Conservation (phyloP, 53 echinoderm and acorn worm genomes). For the Actinopyga echinites region DNA sequence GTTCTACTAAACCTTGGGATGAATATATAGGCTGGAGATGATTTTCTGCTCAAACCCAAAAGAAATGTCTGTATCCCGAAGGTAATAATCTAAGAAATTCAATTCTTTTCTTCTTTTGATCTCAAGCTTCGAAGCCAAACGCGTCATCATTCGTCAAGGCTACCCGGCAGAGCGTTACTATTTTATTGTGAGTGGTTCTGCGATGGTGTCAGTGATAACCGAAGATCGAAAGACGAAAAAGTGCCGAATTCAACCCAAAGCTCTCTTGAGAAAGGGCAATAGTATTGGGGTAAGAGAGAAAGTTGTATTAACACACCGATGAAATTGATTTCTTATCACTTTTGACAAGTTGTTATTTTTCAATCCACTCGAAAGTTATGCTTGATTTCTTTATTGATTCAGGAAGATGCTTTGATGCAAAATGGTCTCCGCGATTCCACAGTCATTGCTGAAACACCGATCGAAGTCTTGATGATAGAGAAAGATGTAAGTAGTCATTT, state of each 20-base stretch:
- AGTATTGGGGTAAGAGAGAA: conserved; percentile 83
- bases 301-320: neutral
- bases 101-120: neutral
- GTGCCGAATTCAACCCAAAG: conserved; percentile 61
- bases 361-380: too few species aligned
- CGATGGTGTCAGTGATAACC: conserved; percentile 70
- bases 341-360: too few species aligned
- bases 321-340: too few species aligned
- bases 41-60: too few species aligned
- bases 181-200: conserved; percentile 80
- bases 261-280: conserved; percentile 77
- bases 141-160: conserved; percentile 86
- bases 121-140: conserved; percentile 68
- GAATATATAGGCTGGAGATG: too few species aligned
- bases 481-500: conserved; percentile 62
- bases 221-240: conserved; percentile 67
- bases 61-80: neutral
- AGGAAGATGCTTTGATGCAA: conserved; percentile 86
- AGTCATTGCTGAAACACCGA: conserved; percentile 60
- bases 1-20: too few species aligned
- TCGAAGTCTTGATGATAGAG: conserved; percentile 77
- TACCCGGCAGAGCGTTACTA: conserved; percentile 80
- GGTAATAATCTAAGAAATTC: neutral
- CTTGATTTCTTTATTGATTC: neutral
- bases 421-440: conserved; percentile 67